phyloP scores from a whole-genome alignment of 2,113 vertebrate genomes.

The Scortum barcoo region DNA sequence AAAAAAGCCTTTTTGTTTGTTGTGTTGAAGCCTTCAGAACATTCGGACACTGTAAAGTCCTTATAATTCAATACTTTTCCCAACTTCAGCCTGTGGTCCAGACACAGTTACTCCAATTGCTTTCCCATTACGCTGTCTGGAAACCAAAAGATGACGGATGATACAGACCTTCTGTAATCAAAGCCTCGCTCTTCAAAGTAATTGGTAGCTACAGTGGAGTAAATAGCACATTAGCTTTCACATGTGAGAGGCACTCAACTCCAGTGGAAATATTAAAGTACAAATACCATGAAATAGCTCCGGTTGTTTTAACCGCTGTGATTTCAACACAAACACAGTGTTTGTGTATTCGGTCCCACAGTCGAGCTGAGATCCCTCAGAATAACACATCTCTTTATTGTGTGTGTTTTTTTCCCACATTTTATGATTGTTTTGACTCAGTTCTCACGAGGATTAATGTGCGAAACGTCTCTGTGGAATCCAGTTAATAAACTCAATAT shows the following conservation, averaged over 20 bases:
- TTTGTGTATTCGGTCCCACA: not conserved
- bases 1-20: not conserved
- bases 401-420: too few relatives aligned
- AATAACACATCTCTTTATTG: not conserved
- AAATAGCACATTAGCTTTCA: slow-evolving; percentile 11
- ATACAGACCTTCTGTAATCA: slow-evolving; percentile 13
- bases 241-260: not conserved
- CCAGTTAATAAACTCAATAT: too few relatives aligned
- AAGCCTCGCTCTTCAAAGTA: not conserved
- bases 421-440: not conserved
- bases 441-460: not conserved
- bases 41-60: not conserved
- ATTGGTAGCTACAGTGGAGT: slow-evolving; percentile 1
- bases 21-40: slow-evolving; percentile 3
- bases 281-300: not conserved
- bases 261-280: slow-evolving; percentile 17
- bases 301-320: slow-evolving; percentile 8
- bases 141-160: slow-evolving; percentile 31
- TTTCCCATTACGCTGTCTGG: slow-evolving; percentile 19
- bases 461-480: not conserved
- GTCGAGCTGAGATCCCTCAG: not conserved
- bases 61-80: slow-evolving; percentile 1
- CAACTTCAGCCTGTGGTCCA: slow-evolving; percentile 4
- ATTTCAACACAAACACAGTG: not conserved
- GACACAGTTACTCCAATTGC: slow-evolving; percentile 5